Evolutionary conservation across 2,888 invertebrate genomes (phyloP).

Genomic region (Pycnomerus fuliginosus): DNA sequence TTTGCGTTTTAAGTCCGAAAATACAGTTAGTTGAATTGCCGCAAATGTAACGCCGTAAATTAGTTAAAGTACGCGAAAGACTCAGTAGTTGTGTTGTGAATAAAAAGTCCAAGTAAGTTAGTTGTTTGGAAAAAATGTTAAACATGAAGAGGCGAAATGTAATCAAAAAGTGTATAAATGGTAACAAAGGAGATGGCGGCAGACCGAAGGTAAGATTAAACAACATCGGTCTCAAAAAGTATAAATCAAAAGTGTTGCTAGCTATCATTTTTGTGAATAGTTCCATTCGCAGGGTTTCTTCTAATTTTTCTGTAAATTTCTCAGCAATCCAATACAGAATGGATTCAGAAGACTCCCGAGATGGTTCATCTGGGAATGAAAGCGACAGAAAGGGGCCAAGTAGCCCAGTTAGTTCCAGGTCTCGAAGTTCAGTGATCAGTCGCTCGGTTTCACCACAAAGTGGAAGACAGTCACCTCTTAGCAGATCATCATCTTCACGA

Average conservation of each 20-base stretch:
- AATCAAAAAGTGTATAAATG: constrained; percentile 51
- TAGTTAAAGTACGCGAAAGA: constrained; percentile 47
- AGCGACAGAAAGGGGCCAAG: constrained; percentile 40
- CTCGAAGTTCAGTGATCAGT: constrained; percentile 13
- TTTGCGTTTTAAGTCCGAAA: constrained; percentile 43
- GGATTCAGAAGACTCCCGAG: constrained; percentile 64
- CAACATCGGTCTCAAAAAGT: constrained; percentile 47
- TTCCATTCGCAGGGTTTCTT: not conserved
- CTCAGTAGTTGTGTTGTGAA: constrained; percentile 53
- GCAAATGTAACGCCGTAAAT: constrained; percentile 35
- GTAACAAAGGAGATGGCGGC: constrained; percentile 48
- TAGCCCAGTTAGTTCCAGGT: constrained; percentile 33
- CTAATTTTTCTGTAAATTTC: not conserved
- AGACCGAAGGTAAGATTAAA: constrained; percentile 52
- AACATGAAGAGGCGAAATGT: constrained; percentile 49
- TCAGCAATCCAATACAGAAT: constrained; percentile 38
- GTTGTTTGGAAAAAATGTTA: constrained; percentile 44
- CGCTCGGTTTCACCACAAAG: constrained; percentile 33
- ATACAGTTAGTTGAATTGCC: constrained; percentile 38
- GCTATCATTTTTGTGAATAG: constrained; percentile 5
- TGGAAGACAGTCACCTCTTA: constrained; percentile 27
- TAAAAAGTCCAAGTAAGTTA: constrained; percentile 42
- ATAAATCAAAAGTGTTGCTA: constrained; percentile 36
- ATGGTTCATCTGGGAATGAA: constrained; percentile 51
- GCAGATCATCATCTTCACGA: constrained; percentile 10